phyloP scores from a whole-genome alignment of 2,888 invertebrate species.

The Patella depressa region DNA sequence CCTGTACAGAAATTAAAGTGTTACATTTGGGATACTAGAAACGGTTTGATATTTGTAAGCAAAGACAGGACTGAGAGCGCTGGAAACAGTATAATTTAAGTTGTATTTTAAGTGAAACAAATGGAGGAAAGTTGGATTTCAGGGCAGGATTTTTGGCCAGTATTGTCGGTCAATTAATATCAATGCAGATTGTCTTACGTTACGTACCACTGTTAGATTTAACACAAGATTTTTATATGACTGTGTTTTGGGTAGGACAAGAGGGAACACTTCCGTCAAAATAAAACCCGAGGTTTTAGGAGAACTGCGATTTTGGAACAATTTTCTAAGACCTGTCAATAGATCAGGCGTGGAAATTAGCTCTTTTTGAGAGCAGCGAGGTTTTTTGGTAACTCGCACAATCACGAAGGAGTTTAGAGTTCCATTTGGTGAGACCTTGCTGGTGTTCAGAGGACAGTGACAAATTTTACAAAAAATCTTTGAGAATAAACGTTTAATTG shows the following conservation, averaged over 20 bases:
- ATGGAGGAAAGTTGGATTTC: background rate
- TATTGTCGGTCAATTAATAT: background rate
- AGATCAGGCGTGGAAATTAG: background rate
- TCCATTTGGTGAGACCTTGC: background rate
- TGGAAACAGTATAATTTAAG: background rate
- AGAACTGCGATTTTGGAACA: background rate
- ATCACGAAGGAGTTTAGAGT: background rate
- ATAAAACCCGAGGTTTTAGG: background rate
- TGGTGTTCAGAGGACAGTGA: background rate
- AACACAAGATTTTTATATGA: background rate
- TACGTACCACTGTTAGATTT: background rate
- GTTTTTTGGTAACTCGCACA: too few relatives aligned
- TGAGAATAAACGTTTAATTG: too few relatives aligned
- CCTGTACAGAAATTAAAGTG: background rate
- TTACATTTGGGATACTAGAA: background rate
- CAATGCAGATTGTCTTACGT: background rate
- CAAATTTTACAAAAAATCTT: too few relatives aligned
- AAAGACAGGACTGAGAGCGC: background rate
- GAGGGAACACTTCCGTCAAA: background rate
- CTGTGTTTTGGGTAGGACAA: background rate
- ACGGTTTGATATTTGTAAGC: background rate
- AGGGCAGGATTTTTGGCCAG: background rate
- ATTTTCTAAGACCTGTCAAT: background rate
- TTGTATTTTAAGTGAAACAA: background rate
- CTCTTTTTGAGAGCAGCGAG: background rate